These are phyloP conservation scores for Notarius lentiginosus DNA, from an alignment of 2,113 vertebrate genomes.

Conservation along the genomic window DNA sequence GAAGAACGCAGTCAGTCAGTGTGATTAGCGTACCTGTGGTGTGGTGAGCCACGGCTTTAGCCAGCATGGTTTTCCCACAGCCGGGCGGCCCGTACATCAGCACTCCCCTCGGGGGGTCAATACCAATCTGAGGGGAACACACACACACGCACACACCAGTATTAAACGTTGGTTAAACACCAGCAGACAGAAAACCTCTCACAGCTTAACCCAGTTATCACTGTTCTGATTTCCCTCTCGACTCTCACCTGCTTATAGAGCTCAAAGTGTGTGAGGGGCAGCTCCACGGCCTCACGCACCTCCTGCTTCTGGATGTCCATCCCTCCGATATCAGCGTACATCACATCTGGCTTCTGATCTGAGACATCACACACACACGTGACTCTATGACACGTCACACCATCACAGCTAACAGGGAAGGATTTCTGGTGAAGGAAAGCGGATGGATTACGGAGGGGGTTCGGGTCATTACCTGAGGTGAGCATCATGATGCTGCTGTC, in stretches of 20 bases:
- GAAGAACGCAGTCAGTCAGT: background rate
- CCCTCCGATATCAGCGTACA: conserved; percentile 92
- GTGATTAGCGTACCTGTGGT: conserved; percentile 79
- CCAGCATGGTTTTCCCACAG: conserved; percentile 94
- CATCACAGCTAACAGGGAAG: background rate
- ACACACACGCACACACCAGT: background rate
- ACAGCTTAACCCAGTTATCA: no score
- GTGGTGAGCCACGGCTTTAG: conserved; percentile 93
- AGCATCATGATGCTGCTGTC: conserved; percentile 99
- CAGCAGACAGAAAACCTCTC: background rate
- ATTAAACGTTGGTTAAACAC: background rate
- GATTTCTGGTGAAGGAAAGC: background rate
- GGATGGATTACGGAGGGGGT: background rate
- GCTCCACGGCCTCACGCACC: conserved; percentile 91
- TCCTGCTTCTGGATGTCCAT: conserved; percentile 99
- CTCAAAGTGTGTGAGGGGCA: conserved; percentile 93
- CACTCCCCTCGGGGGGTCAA: conserved; percentile 89
- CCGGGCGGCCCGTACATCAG: conserved; percentile 94
- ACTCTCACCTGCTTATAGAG: conserved; percentile 88
- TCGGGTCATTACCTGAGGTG: conserved; percentile 77
- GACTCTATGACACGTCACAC: background rate
- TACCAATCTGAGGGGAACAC: conserved; percentile 79
- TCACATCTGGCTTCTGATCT: conserved; percentile 96
- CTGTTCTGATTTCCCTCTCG: no score
- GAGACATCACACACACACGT: conserved; percentile 7